These are phyloP conservation scores for Sparidentex hasta DNA, from an alignment of 2,797 vertebrate genomes.

Conservation along the genomic window DNA sequence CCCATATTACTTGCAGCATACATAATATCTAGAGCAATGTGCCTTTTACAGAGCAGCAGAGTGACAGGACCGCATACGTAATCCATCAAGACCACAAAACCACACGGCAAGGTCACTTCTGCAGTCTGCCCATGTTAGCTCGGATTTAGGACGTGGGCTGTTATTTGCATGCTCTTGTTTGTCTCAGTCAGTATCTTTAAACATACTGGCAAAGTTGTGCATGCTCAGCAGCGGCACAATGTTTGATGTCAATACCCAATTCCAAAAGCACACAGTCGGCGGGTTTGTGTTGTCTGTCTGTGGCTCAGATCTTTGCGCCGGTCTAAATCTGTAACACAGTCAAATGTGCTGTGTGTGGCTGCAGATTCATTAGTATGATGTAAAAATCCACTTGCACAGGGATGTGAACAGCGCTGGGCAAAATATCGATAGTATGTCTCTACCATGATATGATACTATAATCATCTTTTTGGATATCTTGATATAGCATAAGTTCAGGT, in stretches of 20 bases:
- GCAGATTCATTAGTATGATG: conserved; percentile 27
- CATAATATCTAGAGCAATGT: conserved; percentile 25
- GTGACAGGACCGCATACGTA: conserved; percentile 35
- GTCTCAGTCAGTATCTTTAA: conserved; percentile 61
- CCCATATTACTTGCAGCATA: conserved; percentile 22
- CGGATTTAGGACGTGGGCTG: conserved; percentile 1
- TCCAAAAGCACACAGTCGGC: conserved; percentile 65
- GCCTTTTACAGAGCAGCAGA: conserved; percentile 19
- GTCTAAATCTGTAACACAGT: conserved; percentile 53
- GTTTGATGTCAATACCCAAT: conserved; percentile 78
- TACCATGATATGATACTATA: too few relatives aligned
- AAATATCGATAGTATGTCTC: too few relatives aligned
- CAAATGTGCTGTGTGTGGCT: conserved; percentile 25
- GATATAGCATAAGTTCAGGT: too few relatives aligned
- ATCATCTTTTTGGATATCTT: too few relatives aligned
- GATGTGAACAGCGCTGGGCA: not conserved
- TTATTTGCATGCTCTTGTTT: conserved; percentile 69
- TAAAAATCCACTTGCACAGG: conserved; percentile 16
- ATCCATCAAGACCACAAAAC: conserved; percentile 67
- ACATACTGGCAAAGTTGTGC: conserved; percentile 63
- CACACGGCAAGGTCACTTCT: conserved; percentile 73
- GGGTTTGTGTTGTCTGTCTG: conserved; percentile 48
- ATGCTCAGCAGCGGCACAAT: conserved; percentile 63
- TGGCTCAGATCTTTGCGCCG: conserved; percentile 44
- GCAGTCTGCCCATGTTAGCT: conserved; percentile 18